phyloP scores from a whole-genome alignment of 2,113 vertebrate genomes.

The Phylloscopus whistleri region DNA sequence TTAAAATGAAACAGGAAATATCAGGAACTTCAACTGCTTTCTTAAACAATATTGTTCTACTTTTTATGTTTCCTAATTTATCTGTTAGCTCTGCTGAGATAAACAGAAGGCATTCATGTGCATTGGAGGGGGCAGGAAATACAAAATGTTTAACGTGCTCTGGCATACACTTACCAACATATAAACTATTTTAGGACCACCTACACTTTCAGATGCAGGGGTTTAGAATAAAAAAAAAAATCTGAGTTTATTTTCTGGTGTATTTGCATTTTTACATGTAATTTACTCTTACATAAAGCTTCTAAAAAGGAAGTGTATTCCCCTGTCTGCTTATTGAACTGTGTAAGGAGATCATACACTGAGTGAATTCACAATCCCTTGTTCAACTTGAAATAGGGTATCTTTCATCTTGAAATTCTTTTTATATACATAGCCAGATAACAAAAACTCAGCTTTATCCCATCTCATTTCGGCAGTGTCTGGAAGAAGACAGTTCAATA shows the following conservation, averaged over 20 bases:
- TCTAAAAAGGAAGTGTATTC: background rate
- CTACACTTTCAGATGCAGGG: background rate
- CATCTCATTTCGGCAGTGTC: background rate
- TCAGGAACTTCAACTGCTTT: background rate
- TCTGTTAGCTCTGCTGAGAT: background rate
- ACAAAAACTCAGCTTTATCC: background rate
- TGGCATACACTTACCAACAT: background rate
- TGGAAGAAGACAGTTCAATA: background rate
- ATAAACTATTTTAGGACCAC: background rate
- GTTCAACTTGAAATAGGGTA: background rate
- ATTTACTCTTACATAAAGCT: slow-evolving; percentile 3
- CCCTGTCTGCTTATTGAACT: background rate
- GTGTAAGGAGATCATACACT: background rate
- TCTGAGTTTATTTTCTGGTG: background rate
- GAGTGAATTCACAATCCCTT: background rate
- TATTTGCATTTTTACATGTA: background rate
- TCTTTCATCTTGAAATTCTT: background rate
- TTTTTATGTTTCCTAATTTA: background rate
- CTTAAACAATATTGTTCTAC: background rate
- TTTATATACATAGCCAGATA: background rate
- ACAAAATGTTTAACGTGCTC: background rate
- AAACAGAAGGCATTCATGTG: slow-evolving; percentile 26
- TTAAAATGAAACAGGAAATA: background rate
- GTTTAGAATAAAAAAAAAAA: background rate
- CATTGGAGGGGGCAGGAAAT: slow-evolving; percentile 15